phyloP scores from a whole-genome alignment of 2,113 vertebrate species.

The Ceyx melanurus region DNA sequence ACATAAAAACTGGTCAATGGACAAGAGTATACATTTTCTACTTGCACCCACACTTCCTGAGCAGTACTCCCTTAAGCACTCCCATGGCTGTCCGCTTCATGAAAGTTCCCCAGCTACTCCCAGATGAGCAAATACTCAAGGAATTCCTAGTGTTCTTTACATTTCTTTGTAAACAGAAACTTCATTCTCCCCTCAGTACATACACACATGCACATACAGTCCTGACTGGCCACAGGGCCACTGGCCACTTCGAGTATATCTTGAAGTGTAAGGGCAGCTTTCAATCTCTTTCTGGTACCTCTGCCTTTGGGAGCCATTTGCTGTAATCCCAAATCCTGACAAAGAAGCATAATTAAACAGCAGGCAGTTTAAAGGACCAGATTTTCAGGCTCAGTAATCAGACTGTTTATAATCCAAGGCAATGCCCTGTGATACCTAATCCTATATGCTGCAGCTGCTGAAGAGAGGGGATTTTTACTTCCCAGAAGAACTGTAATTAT shows the following conservation, averaged over 20 bases:
- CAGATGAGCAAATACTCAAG: slow-evolving; percentile 20
- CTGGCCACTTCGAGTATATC: neutral
- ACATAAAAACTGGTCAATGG: neutral
- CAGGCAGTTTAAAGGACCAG: neutral
- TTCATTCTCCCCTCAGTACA: neutral
- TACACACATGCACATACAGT: neutral
- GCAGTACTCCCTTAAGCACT: neutral
- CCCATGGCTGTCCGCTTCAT: neutral
- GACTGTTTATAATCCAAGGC: neutral
- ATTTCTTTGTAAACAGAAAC: neutral
- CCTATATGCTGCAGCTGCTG: neutral
- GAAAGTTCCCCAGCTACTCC: neutral
- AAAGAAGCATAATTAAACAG: neutral
- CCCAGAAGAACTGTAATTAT: neutral
- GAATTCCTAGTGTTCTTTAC: neutral
- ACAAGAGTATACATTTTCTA: neutral
- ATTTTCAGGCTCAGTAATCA: slow-evolving; percentile 8
- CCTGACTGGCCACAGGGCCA: neutral
- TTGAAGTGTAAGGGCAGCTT: neutral
- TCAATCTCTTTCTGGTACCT: neutral
- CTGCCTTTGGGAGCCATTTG: neutral
- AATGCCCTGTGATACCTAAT: neutral
- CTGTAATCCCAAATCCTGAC: neutral
- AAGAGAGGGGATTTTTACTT: neutral
- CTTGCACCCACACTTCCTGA: neutral